Evolutionary conservation across 2,113 vertebrate genomes (phyloP).

Genomic region (Beaufortia kweichowensis): DNA sequence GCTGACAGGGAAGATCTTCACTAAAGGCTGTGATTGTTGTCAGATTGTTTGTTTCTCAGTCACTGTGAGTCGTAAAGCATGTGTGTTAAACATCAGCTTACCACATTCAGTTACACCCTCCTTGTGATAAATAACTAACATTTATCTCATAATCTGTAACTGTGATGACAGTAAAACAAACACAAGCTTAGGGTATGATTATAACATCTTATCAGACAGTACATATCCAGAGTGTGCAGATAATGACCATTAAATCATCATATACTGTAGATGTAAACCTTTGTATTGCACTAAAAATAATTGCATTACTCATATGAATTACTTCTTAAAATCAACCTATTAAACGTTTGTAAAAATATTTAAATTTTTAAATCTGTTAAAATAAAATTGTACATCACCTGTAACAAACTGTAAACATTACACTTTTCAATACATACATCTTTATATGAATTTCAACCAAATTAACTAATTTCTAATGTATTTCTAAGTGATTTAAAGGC

Average conservation of each 20-base stretch:
- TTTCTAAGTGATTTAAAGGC: too few species aligned
- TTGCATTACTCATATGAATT: too few species aligned
- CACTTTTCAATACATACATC: too few species aligned
- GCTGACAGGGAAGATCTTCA: neutral
- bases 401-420: too few species aligned
- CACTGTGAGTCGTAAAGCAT: constrained; percentile 18
- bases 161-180: neutral
- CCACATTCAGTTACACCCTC: constrained; percentile 44
- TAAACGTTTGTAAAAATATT: too few species aligned
- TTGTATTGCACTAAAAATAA: too few species aligned
- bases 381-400: too few species aligned
- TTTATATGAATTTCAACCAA: too few species aligned
- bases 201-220: constrained; percentile 45
- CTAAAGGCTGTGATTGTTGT: constrained; percentile 23
- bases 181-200: constrained; percentile 19
- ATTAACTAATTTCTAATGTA: too few species aligned
- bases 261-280: neutral
- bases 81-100: constrained; percentile 40
- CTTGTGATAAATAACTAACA: constrained; percentile 8
- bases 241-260: constrained; percentile 25
- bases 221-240: neutral
- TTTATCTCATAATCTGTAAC: constrained; percentile 33
- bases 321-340: too few species aligned
- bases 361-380: too few species aligned
- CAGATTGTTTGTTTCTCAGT: constrained; percentile 29